Evolutionary conservation across 2,888 invertebrate genomes (phyloP).

Genomic region (Acleris literana): DNA sequence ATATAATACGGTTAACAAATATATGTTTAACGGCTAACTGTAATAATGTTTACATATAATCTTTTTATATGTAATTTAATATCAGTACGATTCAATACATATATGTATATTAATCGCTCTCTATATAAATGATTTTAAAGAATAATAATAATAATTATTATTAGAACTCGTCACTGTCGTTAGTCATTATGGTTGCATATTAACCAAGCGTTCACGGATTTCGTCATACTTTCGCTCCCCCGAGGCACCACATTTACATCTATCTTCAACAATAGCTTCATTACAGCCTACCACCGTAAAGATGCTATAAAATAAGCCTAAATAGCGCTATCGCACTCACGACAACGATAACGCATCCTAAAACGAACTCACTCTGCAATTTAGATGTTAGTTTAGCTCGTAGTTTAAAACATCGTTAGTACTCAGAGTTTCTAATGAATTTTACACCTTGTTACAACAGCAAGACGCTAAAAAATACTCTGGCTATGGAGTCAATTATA

Average conservation of each 20-base stretch:
- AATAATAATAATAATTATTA: no score
- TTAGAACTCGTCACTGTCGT: no score
- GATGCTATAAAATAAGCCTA: conserved; percentile 27
- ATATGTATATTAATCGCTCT: no score
- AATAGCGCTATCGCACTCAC: conserved; percentile 27
- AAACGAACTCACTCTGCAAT: conserved; percentile 26
- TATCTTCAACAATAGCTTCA: conserved; percentile 26
- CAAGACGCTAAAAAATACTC: neutral
- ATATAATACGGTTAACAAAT: no score
- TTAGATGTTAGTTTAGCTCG: conserved; percentile 29
- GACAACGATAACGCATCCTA: conserved; percentile 17
- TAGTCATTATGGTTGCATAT: neutral
- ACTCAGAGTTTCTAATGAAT: neutral
- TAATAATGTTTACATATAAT: no score
- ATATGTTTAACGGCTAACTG: no score
- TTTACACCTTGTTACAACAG: neutral
- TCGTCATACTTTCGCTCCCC: neutral
- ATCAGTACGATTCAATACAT: no score
- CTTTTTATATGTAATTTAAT: no score
- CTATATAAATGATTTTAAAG: no score
- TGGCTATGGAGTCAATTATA: neutral
- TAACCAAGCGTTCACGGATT: neutral
- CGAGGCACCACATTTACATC: neutral
- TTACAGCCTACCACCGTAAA: conserved; percentile 14
- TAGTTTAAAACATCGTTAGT: neutral